Percentiles rank a stretch among this genome's conserved stretches.
Conservation (phyloP, 2,113 vertebrate genomes). For the Microcebus murinus region DNA sequence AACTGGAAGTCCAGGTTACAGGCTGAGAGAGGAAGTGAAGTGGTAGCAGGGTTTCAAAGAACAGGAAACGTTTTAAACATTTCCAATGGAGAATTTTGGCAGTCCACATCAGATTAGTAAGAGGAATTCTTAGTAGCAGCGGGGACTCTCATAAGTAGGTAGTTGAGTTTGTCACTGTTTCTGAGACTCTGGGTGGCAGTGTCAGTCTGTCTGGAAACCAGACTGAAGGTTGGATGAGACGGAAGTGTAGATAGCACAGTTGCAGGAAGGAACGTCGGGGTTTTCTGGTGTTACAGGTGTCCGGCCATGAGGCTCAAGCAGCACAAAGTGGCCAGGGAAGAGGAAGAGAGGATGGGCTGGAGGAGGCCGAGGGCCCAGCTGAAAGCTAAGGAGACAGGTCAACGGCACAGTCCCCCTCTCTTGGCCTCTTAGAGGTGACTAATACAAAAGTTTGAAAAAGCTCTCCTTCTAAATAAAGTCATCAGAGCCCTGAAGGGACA, state of each 20-base stretch:
- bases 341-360: not conserved
- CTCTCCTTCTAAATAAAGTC: not conserved
- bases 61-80: not conserved
- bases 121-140: not conserved
- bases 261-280: not conserved
- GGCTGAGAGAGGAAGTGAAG: not conserved
- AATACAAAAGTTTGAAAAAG: not conserved
- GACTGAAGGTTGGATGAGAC: not conserved
- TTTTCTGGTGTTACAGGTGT: accelerated
- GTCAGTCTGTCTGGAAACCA: not conserved
- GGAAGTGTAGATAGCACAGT: not conserved
- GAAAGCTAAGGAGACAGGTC: not conserved
- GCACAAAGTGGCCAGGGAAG: not conserved
- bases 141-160: not conserved
- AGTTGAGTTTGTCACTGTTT: not conserved
- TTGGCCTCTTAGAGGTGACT: not conserved
- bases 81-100: not conserved
- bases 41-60: not conserved
- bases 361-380: too few species aligned
- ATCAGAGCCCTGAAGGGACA: not conserved
- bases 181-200: not conserved
- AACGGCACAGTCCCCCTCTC: not conserved
- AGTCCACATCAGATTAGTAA: not conserved
- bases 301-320: not conserved
- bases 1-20: not conserved